Evolutionary conservation across 64 coral and sea anemone species (phyloP).

Genomic region (Pocillopora verrucosa): DNA sequence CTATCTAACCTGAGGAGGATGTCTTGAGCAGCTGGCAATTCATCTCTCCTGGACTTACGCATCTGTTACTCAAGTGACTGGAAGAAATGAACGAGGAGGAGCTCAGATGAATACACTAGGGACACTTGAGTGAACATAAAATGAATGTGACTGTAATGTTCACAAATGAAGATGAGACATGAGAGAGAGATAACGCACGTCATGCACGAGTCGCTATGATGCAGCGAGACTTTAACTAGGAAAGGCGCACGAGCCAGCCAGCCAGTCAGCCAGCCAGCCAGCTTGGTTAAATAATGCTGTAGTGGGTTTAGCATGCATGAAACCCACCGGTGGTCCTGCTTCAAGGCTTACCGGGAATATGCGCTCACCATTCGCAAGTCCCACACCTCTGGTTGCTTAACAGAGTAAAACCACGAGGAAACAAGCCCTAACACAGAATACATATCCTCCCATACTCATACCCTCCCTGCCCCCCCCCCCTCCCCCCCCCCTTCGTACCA

Average conservation of each 20-base stretch:
- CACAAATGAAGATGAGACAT: slow-evolving; percentile 10
- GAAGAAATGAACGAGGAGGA: slow-evolving; percentile 19
- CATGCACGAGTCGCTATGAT: not conserved
- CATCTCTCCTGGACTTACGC: slow-evolving; percentile 81
- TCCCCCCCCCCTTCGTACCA: too few relatives aligned
- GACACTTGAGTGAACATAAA: not conserved
- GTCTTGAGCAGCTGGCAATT: slow-evolving; percentile 77
- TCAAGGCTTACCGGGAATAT: not conserved
- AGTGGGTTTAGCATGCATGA: not conserved
- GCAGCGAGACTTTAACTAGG: not conserved
- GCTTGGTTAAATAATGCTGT: too few relatives aligned
- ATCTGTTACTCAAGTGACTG: slow-evolving; percentile 61
- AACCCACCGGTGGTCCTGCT: not conserved
- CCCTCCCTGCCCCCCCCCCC: too few relatives aligned
- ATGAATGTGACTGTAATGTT: not conserved
- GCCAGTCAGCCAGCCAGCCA: too few relatives aligned
- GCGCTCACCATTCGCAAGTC: too few relatives aligned
- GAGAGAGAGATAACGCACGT: not conserved
- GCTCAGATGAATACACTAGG: not conserved
- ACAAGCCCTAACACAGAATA: too few relatives aligned
- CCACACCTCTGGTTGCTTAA: too few relatives aligned
- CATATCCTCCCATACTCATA: too few relatives aligned
- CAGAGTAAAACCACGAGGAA: too few relatives aligned
- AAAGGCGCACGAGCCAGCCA: not conserved
- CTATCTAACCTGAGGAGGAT: slow-evolving; percentile 62